Evolutionary conservation across 2,113 vertebrate species (phyloP), one percentile per base, ranked within the genome.

Genomic region (Phainopepla nitens): DNA sequence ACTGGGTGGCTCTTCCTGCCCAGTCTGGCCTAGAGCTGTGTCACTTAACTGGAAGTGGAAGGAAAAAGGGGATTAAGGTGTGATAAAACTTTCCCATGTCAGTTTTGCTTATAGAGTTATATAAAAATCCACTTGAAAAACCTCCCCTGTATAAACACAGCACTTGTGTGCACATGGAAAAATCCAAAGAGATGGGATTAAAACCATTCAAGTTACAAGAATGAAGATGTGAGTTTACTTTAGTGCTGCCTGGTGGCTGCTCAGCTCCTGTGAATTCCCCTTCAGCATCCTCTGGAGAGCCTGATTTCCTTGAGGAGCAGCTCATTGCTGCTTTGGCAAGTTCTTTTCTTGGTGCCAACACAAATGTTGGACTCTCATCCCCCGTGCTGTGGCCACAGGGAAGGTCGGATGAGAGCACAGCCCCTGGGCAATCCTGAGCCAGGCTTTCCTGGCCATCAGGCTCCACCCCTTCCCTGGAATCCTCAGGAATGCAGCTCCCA

Each of bases 1-100:
- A 41, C n/a, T 58, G 69, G 33, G 36, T 93, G 82, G 79, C 35
- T 97, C 95, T 39, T 96, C 93, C 60, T 96, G 96, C 85, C 62
- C 90, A 77, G 61, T 72, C 82, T 94, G 94, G 81, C 86, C 82
- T 64, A 33, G 31, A 88, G 84, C 23, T 94, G 72, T 60, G 80
- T 25, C 78, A 29, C 84, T 90, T 83, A 49, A 68, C 97, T 96
- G 25, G 77, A 45, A 86, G 94, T 22, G 28, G 9, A 71, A 90
- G 29, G 51, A 4, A 41, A 90, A 53, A 35, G 13, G 45, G n/a
- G 25, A 82, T 91, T 79, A 93, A 82, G 0, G n/a, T 3, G 24
- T 6, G 20, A 70, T 4, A 23, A 77, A 51, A 23, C 17, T 44
- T 56, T 22, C 41, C 64, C 9, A 20, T 23, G 2, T 4, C 61